Conservation (phyloP, 2,888 invertebrate species). For the Arrhopalites spinosus region DNA sequence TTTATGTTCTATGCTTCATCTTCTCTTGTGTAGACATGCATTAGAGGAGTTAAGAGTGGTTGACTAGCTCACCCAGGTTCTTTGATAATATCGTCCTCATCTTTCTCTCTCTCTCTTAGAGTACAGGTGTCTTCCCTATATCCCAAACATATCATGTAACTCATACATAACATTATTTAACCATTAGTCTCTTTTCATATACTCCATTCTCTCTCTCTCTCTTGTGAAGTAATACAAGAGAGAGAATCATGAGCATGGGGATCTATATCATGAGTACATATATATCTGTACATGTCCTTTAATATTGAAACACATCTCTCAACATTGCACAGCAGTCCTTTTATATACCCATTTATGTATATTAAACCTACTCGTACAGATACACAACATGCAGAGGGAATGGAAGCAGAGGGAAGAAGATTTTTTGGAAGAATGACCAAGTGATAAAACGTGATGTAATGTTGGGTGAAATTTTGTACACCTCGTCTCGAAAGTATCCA, state of each 20-base stretch:
- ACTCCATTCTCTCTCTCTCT: no score
- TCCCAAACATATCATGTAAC: background rate
- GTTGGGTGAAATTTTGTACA: conserved; percentile 37
- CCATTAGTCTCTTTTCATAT: no score
- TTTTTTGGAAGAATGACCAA: conserved; percentile 31
- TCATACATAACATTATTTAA: background rate
- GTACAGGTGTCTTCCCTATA: conserved; percentile 32
- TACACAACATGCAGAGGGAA: background rate
- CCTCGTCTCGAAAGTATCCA: conserved; percentile 34
- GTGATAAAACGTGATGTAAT: conserved; percentile 38
- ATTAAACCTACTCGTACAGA: background rate
- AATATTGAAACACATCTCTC: no score
- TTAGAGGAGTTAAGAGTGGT: conserved; percentile 32
- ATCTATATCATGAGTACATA: no score
- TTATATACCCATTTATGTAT: background rate
- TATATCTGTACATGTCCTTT: no score
- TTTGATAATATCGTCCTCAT: conserved; percentile 22
- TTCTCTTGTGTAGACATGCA: conserved; percentile 35
- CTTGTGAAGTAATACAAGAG: no score
- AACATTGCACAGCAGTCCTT: no score
- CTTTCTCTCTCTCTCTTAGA: background rate
- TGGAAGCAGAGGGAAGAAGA: conserved; percentile 16
- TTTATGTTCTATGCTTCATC: conserved; percentile 29
- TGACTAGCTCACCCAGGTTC: conserved; percentile 34
- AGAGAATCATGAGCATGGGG: no score